A percentile compares a stretch with the other conserved stretches of the same genome.
Conservation (phyloP, 2,113 vertebrate genomes). For the Zapus hudsonius region DNA sequence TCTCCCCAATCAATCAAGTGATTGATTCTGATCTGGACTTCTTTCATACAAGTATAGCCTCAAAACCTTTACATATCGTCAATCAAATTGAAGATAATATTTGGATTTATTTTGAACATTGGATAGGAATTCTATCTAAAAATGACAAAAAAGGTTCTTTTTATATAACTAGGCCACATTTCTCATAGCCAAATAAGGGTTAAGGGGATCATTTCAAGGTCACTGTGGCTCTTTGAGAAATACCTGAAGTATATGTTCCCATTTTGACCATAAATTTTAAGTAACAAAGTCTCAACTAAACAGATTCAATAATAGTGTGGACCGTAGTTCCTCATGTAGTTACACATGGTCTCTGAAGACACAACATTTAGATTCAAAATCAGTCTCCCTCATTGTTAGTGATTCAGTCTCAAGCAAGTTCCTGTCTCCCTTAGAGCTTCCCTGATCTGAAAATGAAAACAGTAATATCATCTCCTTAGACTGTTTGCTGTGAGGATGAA, state of each 20-base stretch:
- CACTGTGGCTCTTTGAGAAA: background rate
- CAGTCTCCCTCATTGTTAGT: background rate
- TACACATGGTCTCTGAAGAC: background rate
- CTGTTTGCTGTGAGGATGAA: background rate
- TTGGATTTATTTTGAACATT: slow-evolving; percentile 51
- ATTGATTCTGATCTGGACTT: background rate
- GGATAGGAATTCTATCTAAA: background rate
- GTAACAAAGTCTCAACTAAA: background rate
- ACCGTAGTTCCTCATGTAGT: background rate
- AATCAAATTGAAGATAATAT: background rate
- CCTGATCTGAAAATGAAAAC: background rate
- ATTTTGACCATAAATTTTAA: background rate
- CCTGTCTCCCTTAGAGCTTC: background rate
- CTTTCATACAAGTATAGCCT: slow-evolving; percentile 9
- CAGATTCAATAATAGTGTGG: background rate
- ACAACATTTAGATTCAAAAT: background rate
- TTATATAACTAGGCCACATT: background rate
- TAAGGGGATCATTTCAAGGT: background rate
- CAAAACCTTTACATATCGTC: background rate
- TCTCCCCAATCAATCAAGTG: background rate
- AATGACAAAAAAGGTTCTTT: background rate
- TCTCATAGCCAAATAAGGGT: background rate
- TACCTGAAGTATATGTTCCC: background rate
- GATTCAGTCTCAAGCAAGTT: background rate
- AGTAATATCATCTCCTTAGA: background rate